Conservation (phyloP, 2,888 invertebrate genomes). For the Leucania comma region DNA sequence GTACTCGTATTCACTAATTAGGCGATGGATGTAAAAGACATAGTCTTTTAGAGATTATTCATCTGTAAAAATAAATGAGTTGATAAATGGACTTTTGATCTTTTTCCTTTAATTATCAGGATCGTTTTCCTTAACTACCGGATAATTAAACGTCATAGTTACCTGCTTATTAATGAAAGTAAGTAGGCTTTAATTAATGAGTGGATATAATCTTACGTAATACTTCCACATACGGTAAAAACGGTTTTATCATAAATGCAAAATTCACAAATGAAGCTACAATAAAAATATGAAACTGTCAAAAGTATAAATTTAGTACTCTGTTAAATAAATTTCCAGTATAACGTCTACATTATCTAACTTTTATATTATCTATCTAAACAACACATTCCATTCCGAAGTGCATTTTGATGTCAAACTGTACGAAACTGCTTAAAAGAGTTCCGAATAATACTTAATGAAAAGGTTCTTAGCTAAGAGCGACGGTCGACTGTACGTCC, state of each 20-base stretch:
- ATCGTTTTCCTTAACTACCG: too few relatives aligned
- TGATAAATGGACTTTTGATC: slow-evolving; percentile 51
- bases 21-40: slow-evolving; percentile 76
- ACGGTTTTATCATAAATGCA: background rate
- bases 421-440: slow-evolving; percentile 30
- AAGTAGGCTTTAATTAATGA: too few relatives aligned
- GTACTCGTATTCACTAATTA: slow-evolving; percentile 73
- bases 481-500: slow-evolving; percentile 26
- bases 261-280: background rate
- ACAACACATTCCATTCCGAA: slow-evolving; percentile 38
- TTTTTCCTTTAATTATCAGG: slow-evolving; percentile 1
- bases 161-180: too few relatives aligned
- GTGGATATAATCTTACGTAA: too few relatives aligned
- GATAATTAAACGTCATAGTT: too few relatives aligned
- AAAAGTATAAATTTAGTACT: background rate
- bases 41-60: slow-evolving; percentile 82
- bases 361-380: slow-evolving; percentile 9
- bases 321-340: background rate
- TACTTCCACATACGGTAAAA: too few relatives aligned
- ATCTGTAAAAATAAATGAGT: slow-evolving; percentile 74
- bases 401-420: slow-evolving; percentile 48
- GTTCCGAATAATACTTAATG: slow-evolving; percentile 54
- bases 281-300: background rate
- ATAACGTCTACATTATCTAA: background rate
- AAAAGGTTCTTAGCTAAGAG: slow-evolving; percentile 58